A percentile compares a stretch with the other conserved stretches of the same genome.
Evolutionary conservation across 2,888 invertebrate species (phyloP).

Genomic region (Lasioglossum villosulum): DNA sequence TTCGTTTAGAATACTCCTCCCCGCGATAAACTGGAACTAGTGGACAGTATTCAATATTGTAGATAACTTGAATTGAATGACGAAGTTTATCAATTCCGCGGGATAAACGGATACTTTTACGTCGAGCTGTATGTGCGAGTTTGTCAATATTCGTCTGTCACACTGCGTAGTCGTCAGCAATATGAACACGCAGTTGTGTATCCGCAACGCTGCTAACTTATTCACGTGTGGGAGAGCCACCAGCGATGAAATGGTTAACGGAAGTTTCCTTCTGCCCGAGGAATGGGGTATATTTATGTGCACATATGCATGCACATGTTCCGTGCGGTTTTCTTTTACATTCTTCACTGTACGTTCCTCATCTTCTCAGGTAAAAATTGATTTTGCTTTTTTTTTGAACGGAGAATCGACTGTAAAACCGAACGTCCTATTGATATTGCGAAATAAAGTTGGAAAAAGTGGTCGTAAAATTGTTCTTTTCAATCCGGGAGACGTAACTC

Average conservation of each 20-base stretch:
- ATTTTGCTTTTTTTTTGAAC: not conserved
- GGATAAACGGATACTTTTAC: not conserved
- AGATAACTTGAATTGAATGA: not conserved
- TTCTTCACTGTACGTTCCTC: not conserved
- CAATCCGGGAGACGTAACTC: not conserved
- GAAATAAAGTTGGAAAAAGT: not conserved
- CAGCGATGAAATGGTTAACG: slow-evolving; percentile 61
- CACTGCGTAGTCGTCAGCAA: slow-evolving; percentile 48
- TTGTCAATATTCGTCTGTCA: slow-evolving; percentile 21
- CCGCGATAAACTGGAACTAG: not conserved
- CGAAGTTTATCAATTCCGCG: not conserved
- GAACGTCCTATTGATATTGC: not conserved
- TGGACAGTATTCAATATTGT: not conserved
- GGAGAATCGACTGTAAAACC: not conserved
- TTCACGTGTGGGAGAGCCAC: slow-evolving; percentile 59
- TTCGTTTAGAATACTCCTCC: not conserved
- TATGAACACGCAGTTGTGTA: slow-evolving; percentile 59
- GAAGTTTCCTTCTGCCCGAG: slow-evolving; percentile 62
- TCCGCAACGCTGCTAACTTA: slow-evolving; percentile 67
- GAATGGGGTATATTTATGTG: slow-evolving; percentile 22
- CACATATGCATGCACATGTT: not conserved
- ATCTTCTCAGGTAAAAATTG: not conserved
- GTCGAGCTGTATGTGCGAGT: not conserved
- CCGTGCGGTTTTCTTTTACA: slow-evolving; percentile 22
- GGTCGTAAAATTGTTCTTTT: not conserved